Conservation (phyloP, 2,797 vertebrate species). For the Rachycentron canadum region DNA sequence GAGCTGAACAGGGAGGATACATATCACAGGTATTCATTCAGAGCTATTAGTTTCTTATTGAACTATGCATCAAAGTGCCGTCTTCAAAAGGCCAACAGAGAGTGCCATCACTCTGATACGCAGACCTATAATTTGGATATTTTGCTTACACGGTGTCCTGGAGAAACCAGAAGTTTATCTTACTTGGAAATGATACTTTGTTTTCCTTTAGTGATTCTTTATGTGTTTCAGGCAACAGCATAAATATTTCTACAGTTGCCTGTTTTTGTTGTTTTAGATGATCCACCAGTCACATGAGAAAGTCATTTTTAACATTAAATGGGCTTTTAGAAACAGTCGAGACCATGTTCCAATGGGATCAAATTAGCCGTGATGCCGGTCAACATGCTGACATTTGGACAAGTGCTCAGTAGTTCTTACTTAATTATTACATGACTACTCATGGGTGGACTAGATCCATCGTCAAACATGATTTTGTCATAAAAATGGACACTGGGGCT, state of each 20-base stretch:
- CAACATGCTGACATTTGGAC: too few relatives aligned
- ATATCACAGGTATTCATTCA: conserved; percentile 58
- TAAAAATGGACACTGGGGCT: too few relatives aligned
- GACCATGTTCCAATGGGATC: too few relatives aligned
- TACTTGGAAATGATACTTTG: neutral
- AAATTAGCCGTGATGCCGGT: too few relatives aligned
- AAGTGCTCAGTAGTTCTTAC: too few relatives aligned
- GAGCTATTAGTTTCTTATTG: conserved; percentile 61
- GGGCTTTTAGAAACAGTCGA: neutral
- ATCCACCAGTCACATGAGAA: too few relatives aligned
- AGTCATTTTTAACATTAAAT: neutral
- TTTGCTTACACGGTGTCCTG: conserved; percentile 36
- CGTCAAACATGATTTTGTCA: too few relatives aligned
- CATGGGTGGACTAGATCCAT: too few relatives aligned
- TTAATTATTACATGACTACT: too few relatives aligned
- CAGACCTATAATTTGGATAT: conserved; percentile 41
- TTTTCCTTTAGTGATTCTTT: neutral
- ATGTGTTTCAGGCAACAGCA: neutral
- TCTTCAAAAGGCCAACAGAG: conserved; percentile 59
- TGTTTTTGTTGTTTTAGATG: neutral
- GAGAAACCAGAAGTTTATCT: conserved; percentile 30
- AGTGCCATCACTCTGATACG: conserved; percentile 46
- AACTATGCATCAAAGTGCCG: conserved; percentile 56
- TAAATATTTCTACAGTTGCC: neutral
- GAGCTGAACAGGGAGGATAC: conserved; percentile 37